Evolutionary conservation across 2,797 vertebrate genomes (phyloP).

Genomic region (Synanceia verrucosa): DNA sequence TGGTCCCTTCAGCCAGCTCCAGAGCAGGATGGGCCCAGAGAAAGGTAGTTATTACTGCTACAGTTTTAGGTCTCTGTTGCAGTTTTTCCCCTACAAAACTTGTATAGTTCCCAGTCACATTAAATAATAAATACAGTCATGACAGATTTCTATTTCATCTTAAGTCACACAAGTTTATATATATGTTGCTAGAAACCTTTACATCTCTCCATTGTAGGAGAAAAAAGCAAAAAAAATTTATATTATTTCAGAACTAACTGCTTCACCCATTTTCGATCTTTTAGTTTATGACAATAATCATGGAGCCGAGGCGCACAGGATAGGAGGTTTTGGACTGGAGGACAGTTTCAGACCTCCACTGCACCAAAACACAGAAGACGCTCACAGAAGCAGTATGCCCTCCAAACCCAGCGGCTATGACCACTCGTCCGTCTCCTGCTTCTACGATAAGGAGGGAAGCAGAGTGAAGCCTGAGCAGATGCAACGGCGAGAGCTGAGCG

Average conservation of each 20-base stretch:
- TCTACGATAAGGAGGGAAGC: constrained; percentile 60
- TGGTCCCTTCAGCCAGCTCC: constrained; percentile 60
- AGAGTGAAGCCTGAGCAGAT: constrained; percentile 50
- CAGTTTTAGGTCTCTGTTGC: not conserved
- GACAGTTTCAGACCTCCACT: constrained; percentile 59
- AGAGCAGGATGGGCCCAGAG: constrained; percentile 50
- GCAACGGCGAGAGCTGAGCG: constrained; percentile 51
- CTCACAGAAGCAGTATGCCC: constrained; percentile 30
- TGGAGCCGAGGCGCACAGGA: constrained; percentile 50
- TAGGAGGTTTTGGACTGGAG: constrained; percentile 56
- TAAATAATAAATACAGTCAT: not conserved
- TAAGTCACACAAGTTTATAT: not conserved
- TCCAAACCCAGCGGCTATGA: constrained; percentile 55
- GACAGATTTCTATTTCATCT: not conserved
- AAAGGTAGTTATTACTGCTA: constrained; percentile 43
- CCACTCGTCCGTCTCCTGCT: constrained; percentile 48
- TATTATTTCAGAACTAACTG: not conserved
- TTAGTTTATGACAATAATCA: constrained; percentile 59
- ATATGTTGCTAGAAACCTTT: not conserved
- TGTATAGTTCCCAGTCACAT: too few relatives aligned
- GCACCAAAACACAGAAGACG: constrained; percentile 52
- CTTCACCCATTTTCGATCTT: not conserved
- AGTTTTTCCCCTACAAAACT: not conserved
- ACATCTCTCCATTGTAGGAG: not conserved
- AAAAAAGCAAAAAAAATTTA: not conserved